Evolutionary conservation across 1,140 invertebrate genomes (phyloP).

Genomic region (Apolygus lucorum): DNA sequence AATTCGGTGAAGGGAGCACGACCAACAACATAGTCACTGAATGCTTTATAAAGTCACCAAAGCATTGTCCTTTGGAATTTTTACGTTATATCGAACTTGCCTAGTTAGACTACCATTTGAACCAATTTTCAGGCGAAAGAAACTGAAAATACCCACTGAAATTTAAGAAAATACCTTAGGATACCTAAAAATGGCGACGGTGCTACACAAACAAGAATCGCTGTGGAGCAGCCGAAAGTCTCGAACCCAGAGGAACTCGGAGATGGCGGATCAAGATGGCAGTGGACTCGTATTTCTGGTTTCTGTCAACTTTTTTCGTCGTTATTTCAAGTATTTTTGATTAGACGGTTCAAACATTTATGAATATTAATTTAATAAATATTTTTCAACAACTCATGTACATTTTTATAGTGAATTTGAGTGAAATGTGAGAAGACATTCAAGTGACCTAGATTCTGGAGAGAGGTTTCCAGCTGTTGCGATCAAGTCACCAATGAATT

Average conservation of each 20-base stretch:
- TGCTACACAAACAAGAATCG: slow-evolving; percentile 5
- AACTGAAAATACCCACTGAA: too few relatives aligned
- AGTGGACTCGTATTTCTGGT: neutral
- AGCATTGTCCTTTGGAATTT: neutral
- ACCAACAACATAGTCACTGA: slow-evolving; percentile 7
- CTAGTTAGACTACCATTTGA: too few relatives aligned
- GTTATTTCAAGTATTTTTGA: too few relatives aligned
- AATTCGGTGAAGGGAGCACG: neutral
- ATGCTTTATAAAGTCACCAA: neutral
- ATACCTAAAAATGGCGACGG: neutral
- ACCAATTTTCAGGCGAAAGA: too few relatives aligned
- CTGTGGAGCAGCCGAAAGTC: slow-evolving; percentile 2
- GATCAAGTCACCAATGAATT: neutral
- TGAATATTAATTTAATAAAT: too few relatives aligned
- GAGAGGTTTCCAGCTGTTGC: neutral
- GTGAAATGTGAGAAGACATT: too few relatives aligned
- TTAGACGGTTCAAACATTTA: too few relatives aligned
- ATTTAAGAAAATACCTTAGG: too few relatives aligned
- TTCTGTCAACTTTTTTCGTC: too few relatives aligned
- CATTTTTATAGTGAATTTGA: too few relatives aligned
- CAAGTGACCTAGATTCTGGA: neutral
- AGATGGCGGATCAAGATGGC: slow-evolving; percentile 10
- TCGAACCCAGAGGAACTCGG: slow-evolving; percentile 8
- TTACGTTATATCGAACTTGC: too few relatives aligned
- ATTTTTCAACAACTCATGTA: too few relatives aligned